These are phyloP conservation scores for Carlito syrichta DNA, from an alignment of 2,113 vertebrate species.

Conservation along the genomic window DNA sequence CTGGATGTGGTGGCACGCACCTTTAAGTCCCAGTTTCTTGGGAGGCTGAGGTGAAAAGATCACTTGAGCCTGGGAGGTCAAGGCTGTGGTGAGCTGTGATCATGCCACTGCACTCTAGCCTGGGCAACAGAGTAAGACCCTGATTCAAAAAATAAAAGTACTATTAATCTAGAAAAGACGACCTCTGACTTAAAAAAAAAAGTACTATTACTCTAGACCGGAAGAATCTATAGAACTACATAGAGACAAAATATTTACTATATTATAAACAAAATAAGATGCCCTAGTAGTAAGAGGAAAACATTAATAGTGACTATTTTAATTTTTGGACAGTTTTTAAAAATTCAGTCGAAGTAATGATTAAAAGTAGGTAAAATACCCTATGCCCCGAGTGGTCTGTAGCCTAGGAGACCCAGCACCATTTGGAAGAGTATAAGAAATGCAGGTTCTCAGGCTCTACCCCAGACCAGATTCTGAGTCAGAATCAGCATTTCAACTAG, in stretches of 20 bases:
- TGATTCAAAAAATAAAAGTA: no score
- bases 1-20: no score
- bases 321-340: neutral
- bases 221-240: neutral
- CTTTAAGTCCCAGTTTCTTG: no score
- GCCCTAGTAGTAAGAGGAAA: neutral
- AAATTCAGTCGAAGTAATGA: neutral
- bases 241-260: neutral
- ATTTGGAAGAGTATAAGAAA: neutral
- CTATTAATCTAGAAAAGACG: no score
- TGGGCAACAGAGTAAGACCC: no score
- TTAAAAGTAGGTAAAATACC: neutral
- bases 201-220: neutral
- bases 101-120: no score
- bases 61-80: no score
- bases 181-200: no score
- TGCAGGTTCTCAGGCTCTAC: neutral
- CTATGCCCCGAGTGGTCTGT: rapidly evolving
- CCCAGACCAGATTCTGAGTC: neutral
- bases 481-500: neutral
- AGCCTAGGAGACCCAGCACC: no score
- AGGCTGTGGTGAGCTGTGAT: no score
- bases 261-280: neutral
- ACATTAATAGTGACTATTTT: neutral
- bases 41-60: no score